These are phyloP conservation scores for Troides helena DNA, from an alignment of 2,888 invertebrate species.

Conservation along the genomic window DNA sequence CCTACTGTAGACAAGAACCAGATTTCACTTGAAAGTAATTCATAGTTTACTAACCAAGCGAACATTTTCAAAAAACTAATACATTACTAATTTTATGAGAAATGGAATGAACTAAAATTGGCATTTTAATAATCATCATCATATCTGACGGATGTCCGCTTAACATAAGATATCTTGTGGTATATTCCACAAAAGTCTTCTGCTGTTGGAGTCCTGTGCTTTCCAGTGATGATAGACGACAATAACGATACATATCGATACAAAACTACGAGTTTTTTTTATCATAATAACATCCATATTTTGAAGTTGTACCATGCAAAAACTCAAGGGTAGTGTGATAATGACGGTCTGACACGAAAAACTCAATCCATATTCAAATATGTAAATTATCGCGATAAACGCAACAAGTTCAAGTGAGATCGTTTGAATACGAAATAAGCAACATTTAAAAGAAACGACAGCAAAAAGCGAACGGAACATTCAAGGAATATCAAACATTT, in stretches of 20 bases:
- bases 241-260: no score
- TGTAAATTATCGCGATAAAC: conserved; percentile 22
- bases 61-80: no score
- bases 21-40: no score
- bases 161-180: no score
- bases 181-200: background rate
- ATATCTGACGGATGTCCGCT: no score
- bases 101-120: no score
- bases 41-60: no score
- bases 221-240: no score
- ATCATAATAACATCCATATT: background rate
- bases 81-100: no score
- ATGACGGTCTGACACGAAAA: conserved; percentile 31
- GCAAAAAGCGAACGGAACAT: conserved; percentile 2
- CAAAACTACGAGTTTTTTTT: background rate
- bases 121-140: no score
- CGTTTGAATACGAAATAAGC: conserved; percentile 15
- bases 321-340: conserved; percentile 31
- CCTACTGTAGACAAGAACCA: no score
- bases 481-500: background rate
- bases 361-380: conserved; percentile 28
- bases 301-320: conserved; percentile 4
- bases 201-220: no score
- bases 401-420: conserved; percentile 17
- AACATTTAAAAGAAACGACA: background rate